Evolutionary conservation across 1,140 invertebrate species (phyloP).

Genomic region (Metaphire vulgaris): DNA sequence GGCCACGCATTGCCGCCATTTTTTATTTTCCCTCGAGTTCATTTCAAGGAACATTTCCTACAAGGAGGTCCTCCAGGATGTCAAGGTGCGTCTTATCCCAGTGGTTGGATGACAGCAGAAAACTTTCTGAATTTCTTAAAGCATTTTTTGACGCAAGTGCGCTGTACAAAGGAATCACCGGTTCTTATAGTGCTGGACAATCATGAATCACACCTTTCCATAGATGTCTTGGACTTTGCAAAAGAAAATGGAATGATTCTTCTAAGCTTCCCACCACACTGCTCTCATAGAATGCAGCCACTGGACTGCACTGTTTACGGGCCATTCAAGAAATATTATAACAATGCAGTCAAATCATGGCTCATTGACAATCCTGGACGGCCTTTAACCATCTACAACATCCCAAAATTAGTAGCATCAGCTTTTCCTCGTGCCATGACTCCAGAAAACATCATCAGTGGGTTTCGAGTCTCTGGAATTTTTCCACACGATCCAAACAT

Average conservation of each 20-base stretch:
- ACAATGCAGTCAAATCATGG: constrained; percentile 3
- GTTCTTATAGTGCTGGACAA: constrained; percentile 35
- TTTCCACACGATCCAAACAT: not conserved
- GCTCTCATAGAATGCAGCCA: constrained; percentile 53
- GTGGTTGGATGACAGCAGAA: constrained; percentile 53
- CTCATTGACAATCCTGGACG: not conserved
- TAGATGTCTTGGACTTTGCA: constrained; percentile 26
- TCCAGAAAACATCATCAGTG: not conserved
- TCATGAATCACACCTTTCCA: constrained; percentile 33
- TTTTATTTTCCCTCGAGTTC: constrained; percentile 41
- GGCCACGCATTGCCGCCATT: constrained; percentile 40
- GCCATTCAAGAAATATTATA: constrained; percentile 44
- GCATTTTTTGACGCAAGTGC: constrained; percentile 47
- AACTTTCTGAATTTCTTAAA: constrained; percentile 53
- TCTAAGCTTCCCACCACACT: constrained; percentile 31
- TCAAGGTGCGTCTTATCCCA: constrained; percentile 43
- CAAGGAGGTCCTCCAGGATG: constrained; percentile 48
- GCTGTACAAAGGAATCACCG: constrained; percentile 34
- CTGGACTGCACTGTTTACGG: constrained; percentile 52
- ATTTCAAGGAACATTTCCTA: constrained; percentile 46
- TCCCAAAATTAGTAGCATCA: not conserved
- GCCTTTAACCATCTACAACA: not conserved
- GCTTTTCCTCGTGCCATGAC: not conserved
- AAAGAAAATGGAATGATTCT: constrained; percentile 35
- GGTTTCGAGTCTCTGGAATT: not conserved